Percentiles rank a stretch among this genome's conserved stretches.
phyloP scores from a whole-genome alignment of 2,888 invertebrate species.

The Lepas anatifera region DNA sequence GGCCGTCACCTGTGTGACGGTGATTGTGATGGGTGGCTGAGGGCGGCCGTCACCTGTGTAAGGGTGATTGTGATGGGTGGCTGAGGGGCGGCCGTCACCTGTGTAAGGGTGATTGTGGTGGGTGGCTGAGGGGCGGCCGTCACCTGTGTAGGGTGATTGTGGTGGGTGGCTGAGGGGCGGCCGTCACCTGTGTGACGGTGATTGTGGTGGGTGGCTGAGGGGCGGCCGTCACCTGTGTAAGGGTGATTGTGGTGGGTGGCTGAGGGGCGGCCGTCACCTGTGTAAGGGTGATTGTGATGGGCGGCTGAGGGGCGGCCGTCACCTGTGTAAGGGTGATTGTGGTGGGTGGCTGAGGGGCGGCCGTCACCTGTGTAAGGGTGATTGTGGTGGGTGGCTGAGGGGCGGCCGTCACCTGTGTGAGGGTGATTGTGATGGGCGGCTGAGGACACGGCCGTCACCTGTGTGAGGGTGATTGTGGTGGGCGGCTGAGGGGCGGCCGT shows the following conservation, averaged over 20 bases:
- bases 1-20: too few relatives aligned
- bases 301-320: too few relatives aligned
- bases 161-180: slow-evolving; percentile 31
- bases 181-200: slow-evolving; percentile 66
- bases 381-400: too few relatives aligned
- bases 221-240: slow-evolving; percentile 71
- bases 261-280: slow-evolving; percentile 41
- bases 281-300: slow-evolving; percentile 89
- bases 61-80: not conserved
- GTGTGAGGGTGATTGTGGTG: too few relatives aligned
- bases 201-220: slow-evolving; percentile 91
- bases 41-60: not conserved
- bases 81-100: too few relatives aligned
- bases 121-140: slow-evolving; percentile 14
- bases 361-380: too few relatives aligned
- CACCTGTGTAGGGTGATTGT: slow-evolving; percentile 27
- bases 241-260: slow-evolving; percentile 49
- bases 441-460: too few relatives aligned
- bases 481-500: slow-evolving; percentile 14
- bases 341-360: too few relatives aligned
- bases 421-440: not conserved
- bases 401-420: not conserved
- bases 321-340: too few relatives aligned
- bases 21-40: too few relatives aligned
- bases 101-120: too few relatives aligned